Base-by-base conservation (phyloP, 1,140 invertebrate species). In the Hetaerina americana region DNA sequence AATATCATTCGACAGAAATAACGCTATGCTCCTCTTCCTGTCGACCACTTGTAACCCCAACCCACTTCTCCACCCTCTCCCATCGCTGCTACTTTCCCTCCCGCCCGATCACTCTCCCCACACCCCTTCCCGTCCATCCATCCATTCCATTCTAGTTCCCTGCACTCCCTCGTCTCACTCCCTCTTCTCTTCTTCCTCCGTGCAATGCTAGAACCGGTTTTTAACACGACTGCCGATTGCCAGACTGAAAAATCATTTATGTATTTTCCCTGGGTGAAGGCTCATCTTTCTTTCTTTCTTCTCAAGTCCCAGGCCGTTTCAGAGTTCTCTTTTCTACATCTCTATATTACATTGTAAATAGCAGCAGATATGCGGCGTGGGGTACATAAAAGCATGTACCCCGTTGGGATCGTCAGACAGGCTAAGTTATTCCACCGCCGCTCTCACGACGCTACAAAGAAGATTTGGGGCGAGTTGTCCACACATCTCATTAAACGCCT, bases 261-360 rank as follows among this genome's bases (percentile, higher is more conserved):
- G 40, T 57, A 57, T 57, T 57, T 57, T 57, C 15, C n/a, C 40
- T 57, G 40, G 40, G 40, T 57, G 40, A 18, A n/a, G 15, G 40
- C 15, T 12, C 40, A 57, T 57, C 40, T 57, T 57, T n/a, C 40
- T 57, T 57, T 12, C n/a, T n/a, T n/a, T n/a, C n/a, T n/a, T n/a
- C 40, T 57, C 40, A 57, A 12, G 40, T 57, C 40, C 22, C 40
- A 12, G 10, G 22, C 40, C 40, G 40, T 57, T 57, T 57, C 40
- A 18, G 15, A 57, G 40, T n/a, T 57, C 40, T 57, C 40, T 57
- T 57, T 57, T 57, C 40, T 57, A 57, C 40, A 57, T 57, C 40
- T 57, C 40, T 57, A 57, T 57, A 57, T 57, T 57, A 57, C 40
- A 57, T 57, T 57, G 40, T 57, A 57, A 57, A 57, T 57, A 57